These are phyloP conservation scores for Melipona bicolor DNA, from an alignment of 2,888 invertebrate genomes.

Conservation along the genomic window DNA sequence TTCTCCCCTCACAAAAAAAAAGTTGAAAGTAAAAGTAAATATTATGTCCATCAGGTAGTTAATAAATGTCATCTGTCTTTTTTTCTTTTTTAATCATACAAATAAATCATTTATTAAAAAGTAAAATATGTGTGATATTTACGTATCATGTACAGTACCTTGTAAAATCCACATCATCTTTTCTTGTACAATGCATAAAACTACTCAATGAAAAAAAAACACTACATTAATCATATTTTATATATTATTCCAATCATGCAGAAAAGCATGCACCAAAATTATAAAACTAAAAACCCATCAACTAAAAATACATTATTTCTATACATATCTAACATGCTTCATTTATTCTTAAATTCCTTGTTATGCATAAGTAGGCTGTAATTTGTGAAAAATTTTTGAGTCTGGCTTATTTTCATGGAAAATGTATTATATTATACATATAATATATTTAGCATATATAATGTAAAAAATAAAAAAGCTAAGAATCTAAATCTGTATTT, in stretches of 20 bases:
- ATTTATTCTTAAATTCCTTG: constrained; percentile 26
- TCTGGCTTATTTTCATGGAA: constrained; percentile 83
- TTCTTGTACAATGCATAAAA: constrained; percentile 24
- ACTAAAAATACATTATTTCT: constrained; percentile 30
- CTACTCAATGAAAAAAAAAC: constrained; percentile 14
- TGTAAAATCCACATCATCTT: constrained; percentile 21
- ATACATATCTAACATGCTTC: constrained; percentile 53
- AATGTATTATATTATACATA: constrained; percentile 62
- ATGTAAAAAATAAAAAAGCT: constrained; percentile 22
- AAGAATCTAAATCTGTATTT: constrained; percentile 32
- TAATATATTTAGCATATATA: constrained; percentile 47
- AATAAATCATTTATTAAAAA: background rate
- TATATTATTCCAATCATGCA: constrained; percentile 53
- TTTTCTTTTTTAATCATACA: background rate
- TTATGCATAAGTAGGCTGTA: constrained; percentile 36
- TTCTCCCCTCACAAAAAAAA: background rate
- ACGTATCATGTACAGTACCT: constrained; percentile 25
- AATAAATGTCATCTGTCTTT: background rate
- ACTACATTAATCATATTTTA: constrained; percentile 37
- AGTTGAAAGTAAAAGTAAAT: background rate
- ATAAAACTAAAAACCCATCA: constrained; percentile 37
- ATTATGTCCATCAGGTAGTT: background rate
- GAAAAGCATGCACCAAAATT: constrained; percentile 55
- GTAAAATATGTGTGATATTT: background rate
- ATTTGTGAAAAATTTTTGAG: constrained; percentile 26